Evolutionary conservation across 2,113 vertebrate species (phyloP).

Genomic region (Sinosuthora webbiana): DNA sequence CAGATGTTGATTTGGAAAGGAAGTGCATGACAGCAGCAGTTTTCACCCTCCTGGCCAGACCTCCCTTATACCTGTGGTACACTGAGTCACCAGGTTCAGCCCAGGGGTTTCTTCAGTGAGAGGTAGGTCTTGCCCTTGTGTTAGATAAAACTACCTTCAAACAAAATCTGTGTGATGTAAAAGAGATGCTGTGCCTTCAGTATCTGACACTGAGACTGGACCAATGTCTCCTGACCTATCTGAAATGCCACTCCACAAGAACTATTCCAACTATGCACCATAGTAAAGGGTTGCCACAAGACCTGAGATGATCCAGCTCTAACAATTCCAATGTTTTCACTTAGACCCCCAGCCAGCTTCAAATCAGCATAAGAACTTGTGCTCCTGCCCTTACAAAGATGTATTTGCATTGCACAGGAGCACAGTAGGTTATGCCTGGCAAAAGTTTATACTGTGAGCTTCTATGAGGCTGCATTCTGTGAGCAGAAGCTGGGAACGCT

Average conservation of each 20-base stretch:
- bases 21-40: not conserved
- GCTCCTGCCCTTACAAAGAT: not conserved
- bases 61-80: not conserved
- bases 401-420: not conserved
- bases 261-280: fast-evolving
- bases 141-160: not conserved
- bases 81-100: not conserved
- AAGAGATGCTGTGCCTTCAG: not conserved
- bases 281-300: not conserved
- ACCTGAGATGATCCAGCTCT: not conserved
- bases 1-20: not conserved
- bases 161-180: not conserved
- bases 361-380: not conserved
- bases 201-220: not conserved
- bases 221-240: not conserved
- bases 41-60: not conserved
- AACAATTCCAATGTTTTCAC: not conserved
- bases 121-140: not conserved
- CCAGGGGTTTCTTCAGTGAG: not conserved
- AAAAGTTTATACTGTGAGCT: not conserved
- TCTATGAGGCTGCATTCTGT: not conserved
- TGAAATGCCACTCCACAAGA: not conserved
- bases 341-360: not conserved
- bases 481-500: not conserved
- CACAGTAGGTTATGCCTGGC: not conserved